Evolutionary conservation across 2,797 vertebrate species (phyloP).

Genomic region (Coregonus ussuriensis): DNA sequence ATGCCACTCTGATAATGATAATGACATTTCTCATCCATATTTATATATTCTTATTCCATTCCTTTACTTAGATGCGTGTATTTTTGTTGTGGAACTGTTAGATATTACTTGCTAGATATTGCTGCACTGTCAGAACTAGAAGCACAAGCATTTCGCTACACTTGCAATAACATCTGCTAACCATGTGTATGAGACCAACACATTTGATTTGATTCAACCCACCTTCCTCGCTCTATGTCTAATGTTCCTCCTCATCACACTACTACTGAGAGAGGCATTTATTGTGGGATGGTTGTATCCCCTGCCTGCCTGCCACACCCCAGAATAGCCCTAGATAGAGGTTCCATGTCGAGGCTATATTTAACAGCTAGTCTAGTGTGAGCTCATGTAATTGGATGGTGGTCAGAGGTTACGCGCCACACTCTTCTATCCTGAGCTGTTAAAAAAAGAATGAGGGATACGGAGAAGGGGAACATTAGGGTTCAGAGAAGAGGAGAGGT

Average conservation of each 20-base stretch:
- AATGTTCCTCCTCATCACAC: conserved; percentile 41
- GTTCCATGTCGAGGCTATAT: conserved; percentile 26
- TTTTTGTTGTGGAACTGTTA: too few relatives aligned
- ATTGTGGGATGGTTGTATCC: conserved; percentile 23
- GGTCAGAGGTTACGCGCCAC: conserved; percentile 9
- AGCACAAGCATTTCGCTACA: too few relatives aligned
- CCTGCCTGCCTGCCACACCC: conserved; percentile 6
- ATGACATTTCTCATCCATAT: too few relatives aligned
- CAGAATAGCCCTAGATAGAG: conserved; percentile 32
- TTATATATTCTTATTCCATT: too few relatives aligned
- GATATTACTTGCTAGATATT: too few relatives aligned
- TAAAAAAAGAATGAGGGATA: neutral
- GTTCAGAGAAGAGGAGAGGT: conserved; percentile 11
- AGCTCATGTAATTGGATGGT: conserved; percentile 35
- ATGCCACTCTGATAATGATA: too few relatives aligned
- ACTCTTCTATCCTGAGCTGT: neutral
- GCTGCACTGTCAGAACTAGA: too few relatives aligned
- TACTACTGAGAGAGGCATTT: conserved; percentile 34
- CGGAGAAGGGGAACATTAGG: neutral
- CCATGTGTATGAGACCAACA: too few relatives aligned
- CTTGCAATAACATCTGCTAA: too few relatives aligned
- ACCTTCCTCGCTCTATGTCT: conserved; percentile 23
- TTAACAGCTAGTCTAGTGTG: conserved; percentile 16
- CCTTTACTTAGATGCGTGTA: too few relatives aligned
- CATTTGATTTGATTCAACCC: conserved; percentile 8